Percentiles rank a stretch among this genome's conserved stretches.
Conservation (phyloP, 2,888 invertebrate species). For the Volucella zonaria region DNA sequence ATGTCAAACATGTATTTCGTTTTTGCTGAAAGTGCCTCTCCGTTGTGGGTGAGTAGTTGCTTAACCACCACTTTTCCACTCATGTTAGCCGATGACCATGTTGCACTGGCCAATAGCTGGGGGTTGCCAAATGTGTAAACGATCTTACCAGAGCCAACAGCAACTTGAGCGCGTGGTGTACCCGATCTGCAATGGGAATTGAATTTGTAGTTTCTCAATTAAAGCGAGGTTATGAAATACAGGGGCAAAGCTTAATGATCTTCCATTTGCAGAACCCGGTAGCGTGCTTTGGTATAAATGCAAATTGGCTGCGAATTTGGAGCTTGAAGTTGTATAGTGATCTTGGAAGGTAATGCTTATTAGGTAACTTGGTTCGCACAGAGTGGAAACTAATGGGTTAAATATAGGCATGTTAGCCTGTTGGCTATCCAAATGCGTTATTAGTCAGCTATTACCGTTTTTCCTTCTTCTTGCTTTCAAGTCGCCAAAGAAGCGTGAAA, state of each 20-base stretch:
- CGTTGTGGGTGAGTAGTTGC: slow-evolving; percentile 84
- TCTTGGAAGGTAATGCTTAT: slow-evolving; percentile 26
- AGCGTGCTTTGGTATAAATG: slow-evolving; percentile 36
- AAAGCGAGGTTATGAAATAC: slow-evolving; percentile 53
- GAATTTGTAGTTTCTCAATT: slow-evolving; percentile 46
- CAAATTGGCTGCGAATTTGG: slow-evolving; percentile 34
- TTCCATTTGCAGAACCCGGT: slow-evolving; percentile 42
- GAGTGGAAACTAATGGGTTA: background rate
- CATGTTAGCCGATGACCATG: slow-evolving; percentile 78
- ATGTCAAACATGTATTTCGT: slow-evolving; percentile 83
- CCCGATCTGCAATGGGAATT: slow-evolving; percentile 74
- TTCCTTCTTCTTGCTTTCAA: slow-evolving; percentile 25
- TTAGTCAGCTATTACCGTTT: slow-evolving; percentile 46
- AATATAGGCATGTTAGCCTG: background rate
- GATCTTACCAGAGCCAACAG: slow-evolving; percentile 84
- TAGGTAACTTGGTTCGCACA: slow-evolving; percentile 40
- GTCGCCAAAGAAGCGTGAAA: slow-evolving; percentile 43
- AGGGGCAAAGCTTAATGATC: slow-evolving; percentile 60
- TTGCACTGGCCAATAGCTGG: slow-evolving; percentile 81
- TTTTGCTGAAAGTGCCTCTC: slow-evolving; percentile 80
- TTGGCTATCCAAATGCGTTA: slow-evolving; percentile 33
- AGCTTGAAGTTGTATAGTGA: slow-evolving; percentile 16
- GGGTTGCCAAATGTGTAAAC: slow-evolving; percentile 86
- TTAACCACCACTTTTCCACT: slow-evolving; percentile 80
- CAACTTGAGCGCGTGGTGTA: slow-evolving; percentile 77